These are phyloP conservation scores for Periplaneta americana DNA, from an alignment of 1,140 invertebrate species.

Conservation along the genomic window DNA sequence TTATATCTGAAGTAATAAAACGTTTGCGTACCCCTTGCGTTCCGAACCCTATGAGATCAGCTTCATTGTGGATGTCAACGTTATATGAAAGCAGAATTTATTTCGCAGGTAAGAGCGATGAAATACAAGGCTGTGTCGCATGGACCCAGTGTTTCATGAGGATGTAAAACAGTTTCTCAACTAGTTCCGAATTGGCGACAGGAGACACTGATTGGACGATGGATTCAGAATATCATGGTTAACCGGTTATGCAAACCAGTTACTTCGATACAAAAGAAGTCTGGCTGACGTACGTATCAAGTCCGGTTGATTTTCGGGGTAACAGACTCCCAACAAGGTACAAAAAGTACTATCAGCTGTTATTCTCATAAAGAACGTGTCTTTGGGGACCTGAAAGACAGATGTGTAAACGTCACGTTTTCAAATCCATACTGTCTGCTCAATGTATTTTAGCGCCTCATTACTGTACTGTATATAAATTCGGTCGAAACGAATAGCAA, in stretches of 20 bases:
- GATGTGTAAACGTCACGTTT: too few species aligned
- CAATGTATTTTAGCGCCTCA: too few species aligned
- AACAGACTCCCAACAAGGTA: not conserved
- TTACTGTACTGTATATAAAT: too few species aligned
- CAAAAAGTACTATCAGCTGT: not conserved
- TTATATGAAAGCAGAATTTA: not conserved
- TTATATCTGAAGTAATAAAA: too few species aligned
- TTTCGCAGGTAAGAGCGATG: not conserved
- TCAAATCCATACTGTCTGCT: too few species aligned
- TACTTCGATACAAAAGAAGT: not conserved
- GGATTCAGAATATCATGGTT: not conserved
- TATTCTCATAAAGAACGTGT: not conserved
- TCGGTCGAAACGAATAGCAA: too few species aligned
- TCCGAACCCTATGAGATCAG: too few species aligned
- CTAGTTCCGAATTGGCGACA: not conserved
- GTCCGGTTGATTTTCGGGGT: not conserved
- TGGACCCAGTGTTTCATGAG: not conserved
- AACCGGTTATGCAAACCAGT: not conserved
- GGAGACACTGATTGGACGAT: not conserved
- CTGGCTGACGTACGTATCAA: too few species aligned
- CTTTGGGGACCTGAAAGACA: not conserved
- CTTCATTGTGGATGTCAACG: not conserved
- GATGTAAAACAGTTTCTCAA: not conserved
- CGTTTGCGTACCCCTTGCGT: too few species aligned
- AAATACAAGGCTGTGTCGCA: not conserved